Evolutionary conservation across 1,140 invertebrate genomes (phyloP).

Genomic region (Atta texana): DNA sequence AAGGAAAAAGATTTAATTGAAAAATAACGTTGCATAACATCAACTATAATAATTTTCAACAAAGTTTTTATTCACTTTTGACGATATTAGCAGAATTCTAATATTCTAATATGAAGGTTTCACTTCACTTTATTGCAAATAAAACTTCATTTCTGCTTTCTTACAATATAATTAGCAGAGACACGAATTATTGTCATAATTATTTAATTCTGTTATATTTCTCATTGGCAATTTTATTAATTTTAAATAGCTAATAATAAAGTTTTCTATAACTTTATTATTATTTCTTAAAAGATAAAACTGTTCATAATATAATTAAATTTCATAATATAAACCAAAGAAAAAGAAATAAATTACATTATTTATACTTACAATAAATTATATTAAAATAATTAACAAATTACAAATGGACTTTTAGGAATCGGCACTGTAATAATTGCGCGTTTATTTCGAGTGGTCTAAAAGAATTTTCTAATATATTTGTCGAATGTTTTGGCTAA

Average conservation of each 20-base stretch:
- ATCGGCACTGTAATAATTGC: no score
- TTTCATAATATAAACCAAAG: neutral
- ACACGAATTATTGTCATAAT: neutral
- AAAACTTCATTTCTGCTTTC: neutral
- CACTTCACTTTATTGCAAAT: neutral
- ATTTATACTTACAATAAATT: no score
- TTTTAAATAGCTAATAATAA: neutral
- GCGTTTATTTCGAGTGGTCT: no score
- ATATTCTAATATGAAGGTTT: neutral
- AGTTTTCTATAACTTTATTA: neutral
- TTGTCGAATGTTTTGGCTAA: no score
- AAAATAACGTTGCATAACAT: neutral
- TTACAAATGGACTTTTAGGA: no score
- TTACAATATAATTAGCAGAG: neutral
- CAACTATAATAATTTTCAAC: neutral
- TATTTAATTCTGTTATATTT: neutral
- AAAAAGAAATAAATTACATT: neutral
- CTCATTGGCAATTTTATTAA: neutral
- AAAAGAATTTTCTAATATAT: no score
- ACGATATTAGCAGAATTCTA: neutral
- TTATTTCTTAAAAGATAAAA: neutral
- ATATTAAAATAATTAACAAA: no score
- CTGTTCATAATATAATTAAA: neutral
- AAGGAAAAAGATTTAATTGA: constrained; percentile 9
- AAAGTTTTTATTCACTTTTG: neutral